These are phyloP conservation scores for Polyodon spathula DNA, from an alignment of 2,113 vertebrate species.

Conservation along the genomic window DNA sequence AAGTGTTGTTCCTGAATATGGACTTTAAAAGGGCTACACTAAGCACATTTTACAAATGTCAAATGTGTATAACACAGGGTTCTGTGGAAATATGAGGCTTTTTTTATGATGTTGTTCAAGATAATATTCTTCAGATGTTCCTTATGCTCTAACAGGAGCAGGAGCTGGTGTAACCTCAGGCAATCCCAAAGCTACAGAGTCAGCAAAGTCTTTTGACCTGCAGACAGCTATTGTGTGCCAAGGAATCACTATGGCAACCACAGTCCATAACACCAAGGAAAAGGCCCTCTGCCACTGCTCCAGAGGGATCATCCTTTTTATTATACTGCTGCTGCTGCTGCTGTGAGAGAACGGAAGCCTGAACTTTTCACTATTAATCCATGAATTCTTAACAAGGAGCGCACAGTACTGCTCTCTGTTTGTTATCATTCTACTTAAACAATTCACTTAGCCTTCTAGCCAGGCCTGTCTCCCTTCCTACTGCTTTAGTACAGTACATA, in stretches of 20 bases:
- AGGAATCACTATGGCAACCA: conserved; percentile 52
- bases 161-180: not conserved
- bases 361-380: not conserved
- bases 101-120: no score
- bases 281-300: not conserved
- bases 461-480: conserved; percentile 11
- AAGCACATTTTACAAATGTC: no score
- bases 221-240: conserved; percentile 32
- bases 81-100: no score
- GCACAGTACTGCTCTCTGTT: not conserved
- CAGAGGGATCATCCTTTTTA: no score
- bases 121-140: no score
- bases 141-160: not conserved
- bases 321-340: not conserved
- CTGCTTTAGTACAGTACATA: no score
- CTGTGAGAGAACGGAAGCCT: not conserved
- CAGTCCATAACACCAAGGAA: not conserved
- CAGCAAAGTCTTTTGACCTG: conserved; percentile 16
- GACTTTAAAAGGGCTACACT: no score
- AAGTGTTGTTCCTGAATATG: no score
- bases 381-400: not conserved
- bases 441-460: not conserved
- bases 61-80: no score
- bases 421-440: no score
- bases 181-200: conserved; percentile 14